These are phyloP conservation scores for Apostichopus japonicus DNA, from an alignment of 35 echinoderm and acorn worm genomes.

Conservation along the genomic window DNA sequence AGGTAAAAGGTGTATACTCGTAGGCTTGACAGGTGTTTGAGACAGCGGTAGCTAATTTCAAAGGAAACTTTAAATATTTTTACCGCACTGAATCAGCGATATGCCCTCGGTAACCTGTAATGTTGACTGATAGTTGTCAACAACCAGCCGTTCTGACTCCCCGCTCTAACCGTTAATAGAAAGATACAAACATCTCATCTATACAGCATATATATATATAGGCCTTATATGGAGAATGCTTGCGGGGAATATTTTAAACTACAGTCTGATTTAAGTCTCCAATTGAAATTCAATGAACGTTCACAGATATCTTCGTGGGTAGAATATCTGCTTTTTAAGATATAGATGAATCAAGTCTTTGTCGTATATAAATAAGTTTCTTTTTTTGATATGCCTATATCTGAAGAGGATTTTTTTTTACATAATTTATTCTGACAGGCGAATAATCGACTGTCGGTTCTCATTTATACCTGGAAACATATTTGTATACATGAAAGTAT, in stretches of 20 bases:
- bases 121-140: constrained; percentile 18
- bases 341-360: too few species aligned
- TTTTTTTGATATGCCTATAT: not conserved
- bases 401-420: not conserved
- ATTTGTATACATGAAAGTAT: not conserved
- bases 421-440: not conserved
- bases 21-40: constrained; percentile 14
- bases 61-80: constrained; percentile 19
- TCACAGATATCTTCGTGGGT: not conserved
- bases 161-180: not conserved
- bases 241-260: not conserved
- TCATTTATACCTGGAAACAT: not conserved
- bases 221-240: not conserved
- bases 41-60: constrained; percentile 36
- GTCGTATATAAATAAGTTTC: not conserved
- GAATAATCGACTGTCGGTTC: not conserved
- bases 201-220: too few species aligned
- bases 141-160: not conserved
- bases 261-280: not conserved
- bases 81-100: constrained; percentile 1
- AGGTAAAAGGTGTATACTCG: not conserved
- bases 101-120: constrained; percentile 25
- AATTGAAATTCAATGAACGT: constrained; percentile 16
- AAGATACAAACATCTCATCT: not conserved
- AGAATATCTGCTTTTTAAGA: not conserved